Evolutionary conservation across 2,888 invertebrate species (phyloP).

Genomic region (Magallana nippona): DNA sequence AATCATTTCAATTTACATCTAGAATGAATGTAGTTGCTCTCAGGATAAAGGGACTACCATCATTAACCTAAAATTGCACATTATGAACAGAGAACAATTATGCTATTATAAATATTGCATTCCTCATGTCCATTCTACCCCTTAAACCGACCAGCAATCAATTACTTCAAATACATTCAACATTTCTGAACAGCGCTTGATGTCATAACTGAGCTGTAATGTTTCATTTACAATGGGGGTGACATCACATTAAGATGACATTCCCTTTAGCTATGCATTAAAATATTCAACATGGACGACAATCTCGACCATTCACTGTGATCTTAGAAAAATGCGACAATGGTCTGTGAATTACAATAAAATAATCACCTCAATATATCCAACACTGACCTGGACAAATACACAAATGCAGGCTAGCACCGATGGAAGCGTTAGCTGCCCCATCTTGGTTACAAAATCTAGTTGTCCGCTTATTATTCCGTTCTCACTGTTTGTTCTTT

Average conservation of each 20-base stretch:
- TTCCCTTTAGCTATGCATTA: not conserved
- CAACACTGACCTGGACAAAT: conserved; percentile 63
- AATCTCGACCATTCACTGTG: not conserved
- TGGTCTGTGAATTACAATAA: not conserved
- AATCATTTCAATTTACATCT: too few relatives aligned
- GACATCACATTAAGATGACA: conserved; percentile 19
- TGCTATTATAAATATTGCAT: too few relatives aligned
- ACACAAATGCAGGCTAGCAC: conserved; percentile 57
- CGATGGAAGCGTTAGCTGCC: conserved; percentile 60
- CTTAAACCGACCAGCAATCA: too few relatives aligned
- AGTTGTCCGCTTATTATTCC: conserved; percentile 24
- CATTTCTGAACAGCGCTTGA: too few relatives aligned
- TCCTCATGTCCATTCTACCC: too few relatives aligned
- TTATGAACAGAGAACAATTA: too few relatives aligned
- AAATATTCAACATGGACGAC: conserved; percentile 42
- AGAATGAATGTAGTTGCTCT: too few relatives aligned
- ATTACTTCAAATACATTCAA: too few relatives aligned
- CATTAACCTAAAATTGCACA: too few relatives aligned
- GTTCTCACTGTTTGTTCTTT: conserved; percentile 6
- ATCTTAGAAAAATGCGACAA: not conserved
- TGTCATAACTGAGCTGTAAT: too few relatives aligned
- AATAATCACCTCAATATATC: conserved; percentile 66
- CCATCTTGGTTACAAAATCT: conserved; percentile 53
- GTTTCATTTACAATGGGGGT: not conserved
- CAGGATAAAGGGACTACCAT: too few relatives aligned